These are phyloP conservation scores for Drosophila parvula DNA, from an alignment of 1,140 invertebrate genomes.

Conservation along the genomic window DNA sequence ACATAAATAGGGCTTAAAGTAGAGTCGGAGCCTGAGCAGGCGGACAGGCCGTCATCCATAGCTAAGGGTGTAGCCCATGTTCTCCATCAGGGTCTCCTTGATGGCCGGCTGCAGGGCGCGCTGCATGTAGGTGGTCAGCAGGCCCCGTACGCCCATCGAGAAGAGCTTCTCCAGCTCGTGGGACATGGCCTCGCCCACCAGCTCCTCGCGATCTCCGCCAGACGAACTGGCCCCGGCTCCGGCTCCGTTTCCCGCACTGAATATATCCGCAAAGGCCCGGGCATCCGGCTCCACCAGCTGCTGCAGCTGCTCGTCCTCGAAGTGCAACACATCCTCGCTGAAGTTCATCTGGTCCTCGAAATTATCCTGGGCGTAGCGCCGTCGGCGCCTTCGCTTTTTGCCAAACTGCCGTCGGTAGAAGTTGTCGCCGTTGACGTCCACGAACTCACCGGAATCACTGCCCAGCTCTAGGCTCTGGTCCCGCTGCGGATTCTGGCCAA, in stretches of 20 bases:
- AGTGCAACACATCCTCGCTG: conserved; percentile 77
- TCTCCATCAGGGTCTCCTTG: conserved; percentile 92
- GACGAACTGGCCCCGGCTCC: not conserved
- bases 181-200: conserved; percentile 87
- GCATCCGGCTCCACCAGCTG: conserved; percentile 77
- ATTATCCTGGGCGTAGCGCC: conserved; percentile 30
- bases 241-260: conserved; percentile 26
- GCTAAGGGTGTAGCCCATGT: conserved; percentile 93
- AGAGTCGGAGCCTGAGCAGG: not conserved
- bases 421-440: conserved; percentile 67
- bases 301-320: conserved; percentile 75
- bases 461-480: conserved; percentile 59
- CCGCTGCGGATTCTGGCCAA: conserved; percentile 47
- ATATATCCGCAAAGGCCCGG: conserved; percentile 77
- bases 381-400: conserved; percentile 54
- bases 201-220: conserved; percentile 52
- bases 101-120: conserved; percentile 92
- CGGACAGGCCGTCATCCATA: conserved; percentile 86
- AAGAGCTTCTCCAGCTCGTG: conserved; percentile 93
- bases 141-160: conserved; percentile 89
- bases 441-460: conserved; percentile 63
- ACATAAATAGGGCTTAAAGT: conserved; percentile 48
- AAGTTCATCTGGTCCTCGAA: conserved; percentile 78
- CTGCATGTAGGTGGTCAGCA: conserved; percentile 93
- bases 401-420: conserved; percentile 66